Evolutionary conservation across 2,113 vertebrate species (phyloP), one percentile per base, ranked within the genome.

Genomic region (Mugil cephalus): DNA sequence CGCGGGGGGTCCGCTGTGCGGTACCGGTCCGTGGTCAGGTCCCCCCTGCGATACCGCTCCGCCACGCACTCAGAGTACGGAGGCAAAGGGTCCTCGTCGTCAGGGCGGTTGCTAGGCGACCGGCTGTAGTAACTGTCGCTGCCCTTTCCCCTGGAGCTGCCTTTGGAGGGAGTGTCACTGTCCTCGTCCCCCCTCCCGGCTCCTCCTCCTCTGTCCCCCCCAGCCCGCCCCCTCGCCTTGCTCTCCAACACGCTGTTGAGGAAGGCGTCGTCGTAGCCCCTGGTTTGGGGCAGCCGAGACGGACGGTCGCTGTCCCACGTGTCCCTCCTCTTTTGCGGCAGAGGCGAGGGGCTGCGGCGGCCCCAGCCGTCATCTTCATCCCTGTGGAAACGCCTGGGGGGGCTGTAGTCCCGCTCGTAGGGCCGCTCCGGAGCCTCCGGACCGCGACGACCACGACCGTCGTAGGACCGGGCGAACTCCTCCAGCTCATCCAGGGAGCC

Each of bases 401-500:
- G 90, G 60, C 91, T 89, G 73, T 90, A 82, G 10, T 95, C 95
- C 21, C 93, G 95, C 69, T 92, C 90, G 47, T 90, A 93, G 21
- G 15, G 48, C 4, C 63, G 79, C 19, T 83, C 77, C 1, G 73
- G 69, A 12, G 77, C 64, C 11, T 95, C 95, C 0, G 90, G n/a
- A n/a, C n/a, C 87, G 18, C 94, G 88, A 9, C 94, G 86, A 4
- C 87, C 34, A 2, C 93, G 93, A 55, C 93, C 81, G 63, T 82
- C 92, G 15, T 95, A 99, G 1, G 95, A 95, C 60, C 69, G 94
- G 0, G 96, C 95, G 12, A 98, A 97, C 62, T 96, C 97, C 18
- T 98, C 97, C 85, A 99, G 94, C 88, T 99, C 97, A 0, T 99
- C 97, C 91, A 98, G 95, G 19, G 98, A 99, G 48, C 96, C 95